Base-by-base conservation (phyloP, 1,140 invertebrate genomes). In the Lamellibrachia luymesi region DNA sequence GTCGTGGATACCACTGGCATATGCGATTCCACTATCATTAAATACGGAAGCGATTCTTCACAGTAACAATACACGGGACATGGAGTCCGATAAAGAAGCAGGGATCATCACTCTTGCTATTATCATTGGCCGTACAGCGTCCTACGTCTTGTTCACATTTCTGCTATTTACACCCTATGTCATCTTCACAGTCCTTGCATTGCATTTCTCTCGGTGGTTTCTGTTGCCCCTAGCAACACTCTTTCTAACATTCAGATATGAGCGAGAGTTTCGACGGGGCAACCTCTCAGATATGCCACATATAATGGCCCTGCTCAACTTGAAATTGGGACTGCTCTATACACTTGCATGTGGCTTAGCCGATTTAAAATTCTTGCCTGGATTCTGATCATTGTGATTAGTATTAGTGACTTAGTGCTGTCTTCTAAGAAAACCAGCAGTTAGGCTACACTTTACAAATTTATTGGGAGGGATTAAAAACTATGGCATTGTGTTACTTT, bases 31-130 rank as follows among this genome's bases (percentile, higher is more conserved):
- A 13, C 96, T 99, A 93, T 98, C 98, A 8, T 96, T 99, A 1
- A 99, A 99, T 94, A 99, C 98, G 13, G 98, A 99, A 96, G 98
- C 98, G 50, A 99, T 99, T 95, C 96, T 99, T 91, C 98, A 99
- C 95, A 98, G 98, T 94, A 99, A 99, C 95, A 99, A 99, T 95
- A 98, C 98, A 1, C 97, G 98, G 94, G 98, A 99, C 96, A 97
- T 98, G 94, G 98, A 98, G 93, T 97, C 97, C 94, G 98, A 99
- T 95, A 97, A 97, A 92, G 97, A 97, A 95, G 98, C 98, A 93
- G 98, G 98, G 90, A 98, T 98, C 94, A 98, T 99, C 0, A 99
- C 98, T 7, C 96, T 99, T 94, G 98, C 99, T 10, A 99, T 99
- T 95, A 96, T 99, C n/a, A 98, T 99, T 94, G 99, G 98, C 25